phyloP scores from a whole-genome alignment of 2,113 vertebrate species.

The Ardeotis arabs region DNA sequence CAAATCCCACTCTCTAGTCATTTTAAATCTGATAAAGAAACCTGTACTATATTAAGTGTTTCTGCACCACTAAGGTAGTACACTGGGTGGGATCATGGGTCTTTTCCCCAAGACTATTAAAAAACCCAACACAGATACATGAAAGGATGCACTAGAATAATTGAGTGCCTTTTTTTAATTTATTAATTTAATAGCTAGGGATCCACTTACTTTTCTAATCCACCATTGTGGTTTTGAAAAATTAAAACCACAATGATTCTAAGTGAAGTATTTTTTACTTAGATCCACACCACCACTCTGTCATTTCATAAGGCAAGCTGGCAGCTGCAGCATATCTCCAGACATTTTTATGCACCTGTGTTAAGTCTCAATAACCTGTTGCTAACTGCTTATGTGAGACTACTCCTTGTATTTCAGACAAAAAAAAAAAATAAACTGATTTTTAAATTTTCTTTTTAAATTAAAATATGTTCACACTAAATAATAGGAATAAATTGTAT shows the following conservation, averaged over 20 bases:
- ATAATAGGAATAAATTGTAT: background rate
- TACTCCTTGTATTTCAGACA: background rate
- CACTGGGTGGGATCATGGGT: background rate
- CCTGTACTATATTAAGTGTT: background rate
- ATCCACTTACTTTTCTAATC: background rate
- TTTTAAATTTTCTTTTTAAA: background rate
- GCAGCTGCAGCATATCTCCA: background rate
- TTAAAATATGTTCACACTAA: background rate
- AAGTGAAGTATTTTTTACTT: background rate
- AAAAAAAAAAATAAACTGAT: fast-evolving
- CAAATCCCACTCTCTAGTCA: background rate
- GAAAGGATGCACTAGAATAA: background rate
- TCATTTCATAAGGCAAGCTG: background rate
- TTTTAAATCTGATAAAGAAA: background rate
- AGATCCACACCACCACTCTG: background rate
- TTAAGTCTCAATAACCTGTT: background rate
- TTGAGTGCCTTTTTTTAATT: background rate
- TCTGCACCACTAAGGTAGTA: background rate
- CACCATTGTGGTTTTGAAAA: background rate
- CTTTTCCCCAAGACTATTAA: background rate
- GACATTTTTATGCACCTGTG: background rate
- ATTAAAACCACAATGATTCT: background rate
- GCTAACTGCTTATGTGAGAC: background rate
- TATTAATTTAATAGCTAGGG: background rate
- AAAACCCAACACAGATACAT: background rate